phyloP scores from a whole-genome alignment of 1,140 invertebrate species.

The Aphis craccivora region DNA sequence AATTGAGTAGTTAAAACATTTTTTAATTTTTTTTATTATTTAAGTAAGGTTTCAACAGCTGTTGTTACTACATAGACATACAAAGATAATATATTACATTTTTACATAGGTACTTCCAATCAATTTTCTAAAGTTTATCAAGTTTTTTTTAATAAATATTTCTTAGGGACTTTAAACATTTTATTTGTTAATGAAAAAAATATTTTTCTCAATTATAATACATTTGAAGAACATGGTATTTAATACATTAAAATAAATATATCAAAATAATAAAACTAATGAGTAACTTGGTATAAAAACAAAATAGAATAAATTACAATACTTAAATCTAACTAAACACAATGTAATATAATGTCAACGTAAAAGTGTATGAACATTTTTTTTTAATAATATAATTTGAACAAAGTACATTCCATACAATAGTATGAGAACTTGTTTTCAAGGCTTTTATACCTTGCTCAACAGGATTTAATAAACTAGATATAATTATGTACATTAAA shows the following conservation, averaged over 20 bases:
- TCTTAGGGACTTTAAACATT: too few relatives aligned
- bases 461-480: conserved; percentile 17
- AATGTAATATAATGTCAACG: neutral
- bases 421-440: conserved; percentile 11
- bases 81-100: neutral
- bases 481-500: neutral
- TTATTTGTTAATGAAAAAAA: too few relatives aligned
- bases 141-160: neutral
- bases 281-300: too few relatives aligned
- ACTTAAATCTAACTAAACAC: too few relatives aligned
- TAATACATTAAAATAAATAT: too few relatives aligned
- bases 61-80: neutral
- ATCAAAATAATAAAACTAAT: too few relatives aligned
- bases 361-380: neutral
- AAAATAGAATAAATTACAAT: too few relatives aligned
- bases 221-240: too few relatives aligned
- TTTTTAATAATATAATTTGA: neutral
- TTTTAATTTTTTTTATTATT: neutral
- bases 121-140: neutral
- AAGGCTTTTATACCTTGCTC: conserved; percentile 29
- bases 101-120: neutral
- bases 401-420: conserved; percentile 9
- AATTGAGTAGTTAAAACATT: too few relatives aligned
- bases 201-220: neutral
- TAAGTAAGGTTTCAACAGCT: neutral